These are phyloP conservation scores for Caracal caracal DNA, from an alignment of 2,113 vertebrate genomes.

Conservation along the genomic window DNA sequence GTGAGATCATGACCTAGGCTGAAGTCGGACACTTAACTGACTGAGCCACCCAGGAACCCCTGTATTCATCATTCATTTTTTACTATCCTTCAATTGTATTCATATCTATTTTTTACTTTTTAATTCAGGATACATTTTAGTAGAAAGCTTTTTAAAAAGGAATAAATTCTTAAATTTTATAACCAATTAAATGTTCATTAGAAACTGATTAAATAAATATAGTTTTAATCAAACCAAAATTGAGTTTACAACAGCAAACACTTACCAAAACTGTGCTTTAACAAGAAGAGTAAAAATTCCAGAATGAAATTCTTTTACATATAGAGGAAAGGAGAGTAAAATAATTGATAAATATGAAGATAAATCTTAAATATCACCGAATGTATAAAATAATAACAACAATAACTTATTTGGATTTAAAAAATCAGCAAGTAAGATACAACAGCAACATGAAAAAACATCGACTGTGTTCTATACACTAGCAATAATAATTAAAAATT, in stretches of 20 bases:
- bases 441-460: not conserved
- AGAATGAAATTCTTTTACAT: not conserved
- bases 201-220: not conserved
- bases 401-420: not conserved
- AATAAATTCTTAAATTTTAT: not conserved
- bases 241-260: not conserved
- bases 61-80: not conserved
- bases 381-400: not conserved
- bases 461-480: not conserved
- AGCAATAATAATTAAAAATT: not conserved
- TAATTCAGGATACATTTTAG: not conserved
- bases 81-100: not conserved
- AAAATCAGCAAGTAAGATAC: not conserved
- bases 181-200: not conserved
- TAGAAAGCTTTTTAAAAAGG: not conserved
- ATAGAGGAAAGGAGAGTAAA: not conserved
- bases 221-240: not conserved
- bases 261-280: not conserved
- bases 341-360: not conserved
- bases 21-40: too few species aligned
- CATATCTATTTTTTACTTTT: not conserved
- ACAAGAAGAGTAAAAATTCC: not conserved
- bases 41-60: too few species aligned
- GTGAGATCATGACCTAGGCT: too few species aligned
- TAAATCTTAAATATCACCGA: not conserved